Percentiles rank a stretch among this genome's conserved stretches.
These are phyloP conservation scores for Spermophilus dauricus DNA, from an alignment of 2,113 vertebrate genomes.

Conservation along the genomic window DNA sequence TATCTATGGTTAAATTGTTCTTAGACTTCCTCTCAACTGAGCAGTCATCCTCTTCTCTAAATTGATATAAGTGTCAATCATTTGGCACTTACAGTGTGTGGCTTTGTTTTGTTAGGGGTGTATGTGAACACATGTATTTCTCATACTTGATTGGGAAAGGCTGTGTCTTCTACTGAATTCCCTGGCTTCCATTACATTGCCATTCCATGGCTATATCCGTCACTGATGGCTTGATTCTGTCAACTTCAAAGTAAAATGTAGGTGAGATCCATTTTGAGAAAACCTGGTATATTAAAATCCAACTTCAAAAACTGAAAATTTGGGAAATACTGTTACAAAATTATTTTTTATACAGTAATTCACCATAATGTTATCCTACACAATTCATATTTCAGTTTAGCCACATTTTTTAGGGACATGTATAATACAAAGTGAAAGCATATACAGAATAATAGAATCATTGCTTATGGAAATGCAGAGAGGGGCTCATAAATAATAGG, in stretches of 20 bases:
- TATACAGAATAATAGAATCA: not conserved
- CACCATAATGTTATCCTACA: not conserved
- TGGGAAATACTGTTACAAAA: not conserved
- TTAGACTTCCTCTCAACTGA: not conserved
- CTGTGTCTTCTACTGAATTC: not conserved
- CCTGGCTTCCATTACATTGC: not conserved
- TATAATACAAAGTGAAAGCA: not conserved
- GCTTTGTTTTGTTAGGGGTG: not conserved
- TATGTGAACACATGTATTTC: not conserved
- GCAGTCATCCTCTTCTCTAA: not conserved
- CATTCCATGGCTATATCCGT: not conserved
- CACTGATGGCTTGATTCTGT: not conserved
- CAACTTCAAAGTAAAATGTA: slow-evolving; percentile 16
- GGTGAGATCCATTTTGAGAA: not conserved
- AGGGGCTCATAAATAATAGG: not conserved
- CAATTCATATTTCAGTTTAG: not conserved
- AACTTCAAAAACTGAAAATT: not conserved
- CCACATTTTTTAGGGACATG: not conserved
- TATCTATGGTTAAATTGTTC: not conserved
- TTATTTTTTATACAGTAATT: not conserved
- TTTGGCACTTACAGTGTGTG: not conserved
- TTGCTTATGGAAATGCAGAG: not conserved
- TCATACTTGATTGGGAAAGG: not conserved
- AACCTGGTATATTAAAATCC: not conserved
- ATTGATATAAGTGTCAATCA: not conserved